These are phyloP conservation scores for Cosmia pyralina DNA, from an alignment of 2,888 invertebrate species.

Conservation along the genomic window DNA sequence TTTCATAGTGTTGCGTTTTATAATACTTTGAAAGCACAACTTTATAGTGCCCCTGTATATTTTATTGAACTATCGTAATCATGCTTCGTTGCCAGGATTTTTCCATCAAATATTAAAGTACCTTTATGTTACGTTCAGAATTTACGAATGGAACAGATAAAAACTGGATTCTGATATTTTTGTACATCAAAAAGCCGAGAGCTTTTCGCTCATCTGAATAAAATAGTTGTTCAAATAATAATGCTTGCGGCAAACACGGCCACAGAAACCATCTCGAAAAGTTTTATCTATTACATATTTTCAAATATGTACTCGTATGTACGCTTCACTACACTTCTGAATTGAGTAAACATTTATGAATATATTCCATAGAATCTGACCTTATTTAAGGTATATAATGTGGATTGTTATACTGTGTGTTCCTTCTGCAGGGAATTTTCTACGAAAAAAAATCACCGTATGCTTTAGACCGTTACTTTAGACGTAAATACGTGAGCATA, in stretches of 20 bases:
- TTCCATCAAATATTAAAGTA: conserved; percentile 14
- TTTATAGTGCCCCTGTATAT: conserved; percentile 44
- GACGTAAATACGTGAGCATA: background rate
- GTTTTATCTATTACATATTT: conserved; percentile 18
- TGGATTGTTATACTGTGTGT: background rate
- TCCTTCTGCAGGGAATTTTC: no score
- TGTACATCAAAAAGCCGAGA: conserved; percentile 5
- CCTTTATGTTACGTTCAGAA: conserved; percentile 7
- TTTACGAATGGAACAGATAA: conserved; percentile 23
- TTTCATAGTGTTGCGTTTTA: conserved; percentile 59
- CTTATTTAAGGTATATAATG: background rate
- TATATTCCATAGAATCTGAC: conserved; percentile 2
- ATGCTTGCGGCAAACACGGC: conserved; percentile 19
- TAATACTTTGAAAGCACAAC: conserved; percentile 48
- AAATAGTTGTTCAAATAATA: conserved; percentile 25
- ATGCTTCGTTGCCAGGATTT: conserved; percentile 23
- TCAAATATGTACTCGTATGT: background rate
- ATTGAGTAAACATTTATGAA: background rate
- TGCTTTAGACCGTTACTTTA: background rate
- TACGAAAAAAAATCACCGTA: background rate
- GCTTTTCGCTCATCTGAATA: conserved; percentile 15
- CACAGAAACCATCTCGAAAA: background rate
- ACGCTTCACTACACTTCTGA: background rate
- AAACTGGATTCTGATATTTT: conserved; percentile 27
- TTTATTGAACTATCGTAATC: conserved; percentile 50